Percentiles rank a stretch among this genome's conserved stretches.
phyloP scores from a whole-genome alignment of 2,113 vertebrate genomes.

The Callospermophilus lateralis region DNA sequence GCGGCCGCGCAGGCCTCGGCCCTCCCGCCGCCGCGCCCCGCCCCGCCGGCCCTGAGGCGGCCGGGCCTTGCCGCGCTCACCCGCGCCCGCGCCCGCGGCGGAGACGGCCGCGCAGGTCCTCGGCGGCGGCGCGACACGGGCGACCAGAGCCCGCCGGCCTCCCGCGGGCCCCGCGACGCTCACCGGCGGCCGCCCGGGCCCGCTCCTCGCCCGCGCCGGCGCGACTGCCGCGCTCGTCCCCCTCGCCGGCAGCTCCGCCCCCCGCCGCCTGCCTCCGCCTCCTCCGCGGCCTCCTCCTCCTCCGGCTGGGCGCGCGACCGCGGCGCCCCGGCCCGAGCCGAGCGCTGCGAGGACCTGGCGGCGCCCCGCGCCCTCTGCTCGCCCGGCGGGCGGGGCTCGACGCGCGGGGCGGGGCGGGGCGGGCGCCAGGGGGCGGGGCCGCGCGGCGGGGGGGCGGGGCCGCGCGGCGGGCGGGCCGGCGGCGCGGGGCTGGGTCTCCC shows the following conservation, averaged over 20 bases:
- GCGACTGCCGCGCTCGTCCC: not conserved
- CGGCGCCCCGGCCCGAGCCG: not conserved
- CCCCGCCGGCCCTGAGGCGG: not conserved
- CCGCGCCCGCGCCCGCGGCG: not conserved
- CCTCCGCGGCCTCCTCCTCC: not conserved
- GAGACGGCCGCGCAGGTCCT: not conserved
- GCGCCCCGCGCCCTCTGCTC: not conserved
- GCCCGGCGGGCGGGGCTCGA: constrained; percentile 24
- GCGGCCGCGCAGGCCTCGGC: constrained; percentile 65
- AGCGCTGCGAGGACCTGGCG: not conserved
- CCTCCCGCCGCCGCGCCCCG: not conserved
- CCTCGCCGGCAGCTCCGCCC: not conserved
- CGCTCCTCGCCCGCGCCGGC: constrained; percentile 6
- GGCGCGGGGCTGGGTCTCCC: not conserved
- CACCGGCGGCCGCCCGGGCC: constrained; percentile 17
- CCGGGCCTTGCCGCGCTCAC: constrained; percentile 21
- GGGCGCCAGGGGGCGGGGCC: accelerated
- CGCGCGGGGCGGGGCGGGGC: not conserved
- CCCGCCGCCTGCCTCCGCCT: not conserved
- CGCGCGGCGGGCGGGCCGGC: too few species aligned
- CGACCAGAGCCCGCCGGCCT: not conserved
- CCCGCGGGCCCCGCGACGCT: constrained; percentile 13
- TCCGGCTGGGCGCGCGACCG: not conserved
- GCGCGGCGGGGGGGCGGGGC: not conserved
- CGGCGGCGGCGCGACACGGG: not conserved